phyloP scores from a whole-genome alignment of 2,113 vertebrate species.

The Cromileptes altivelis region DNA sequence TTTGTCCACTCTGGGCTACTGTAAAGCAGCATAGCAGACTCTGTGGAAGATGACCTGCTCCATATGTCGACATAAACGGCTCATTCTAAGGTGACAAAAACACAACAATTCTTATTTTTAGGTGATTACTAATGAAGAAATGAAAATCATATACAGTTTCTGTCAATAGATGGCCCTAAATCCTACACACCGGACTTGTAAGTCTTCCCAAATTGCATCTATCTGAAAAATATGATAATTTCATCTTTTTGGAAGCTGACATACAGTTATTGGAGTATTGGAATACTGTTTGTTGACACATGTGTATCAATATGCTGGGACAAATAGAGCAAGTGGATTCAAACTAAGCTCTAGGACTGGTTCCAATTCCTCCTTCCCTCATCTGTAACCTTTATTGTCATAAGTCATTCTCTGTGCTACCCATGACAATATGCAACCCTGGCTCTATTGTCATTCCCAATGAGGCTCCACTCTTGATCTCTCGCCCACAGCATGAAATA shows the following conservation, averaged over 20 bases:
- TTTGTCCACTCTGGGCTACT: too few species aligned
- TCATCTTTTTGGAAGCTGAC: neutral
- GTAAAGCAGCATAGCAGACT: too few species aligned
- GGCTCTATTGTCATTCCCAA: conserved; percentile 64
- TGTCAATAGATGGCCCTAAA: too few species aligned
- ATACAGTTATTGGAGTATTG: neutral
- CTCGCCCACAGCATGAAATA: conserved; percentile 59
- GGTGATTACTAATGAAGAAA: too few species aligned
- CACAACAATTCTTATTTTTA: too few species aligned
- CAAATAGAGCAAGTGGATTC: neutral
- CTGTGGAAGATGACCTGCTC: too few species aligned
- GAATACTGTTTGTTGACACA: neutral
- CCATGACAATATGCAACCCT: conserved; percentile 51
- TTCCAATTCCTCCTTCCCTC: conserved; percentile 23
- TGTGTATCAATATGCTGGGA: conserved; percentile 11
- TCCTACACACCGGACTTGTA: too few species aligned
- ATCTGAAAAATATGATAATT: neutral
- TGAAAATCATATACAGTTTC: too few species aligned
- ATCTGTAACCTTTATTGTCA: conserved; percentile 47
- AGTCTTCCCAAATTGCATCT: neutral
- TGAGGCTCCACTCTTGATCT: conserved; percentile 58
- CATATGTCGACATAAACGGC: too few species aligned
- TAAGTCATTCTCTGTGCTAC: conserved; percentile 53
- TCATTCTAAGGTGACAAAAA: too few species aligned
- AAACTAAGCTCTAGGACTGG: conserved; percentile 2